Percentiles rank a stretch among this genome's conserved stretches.
Conservation (phyloP, 2,113 vertebrate species). For the Delphinus delphis region DNA sequence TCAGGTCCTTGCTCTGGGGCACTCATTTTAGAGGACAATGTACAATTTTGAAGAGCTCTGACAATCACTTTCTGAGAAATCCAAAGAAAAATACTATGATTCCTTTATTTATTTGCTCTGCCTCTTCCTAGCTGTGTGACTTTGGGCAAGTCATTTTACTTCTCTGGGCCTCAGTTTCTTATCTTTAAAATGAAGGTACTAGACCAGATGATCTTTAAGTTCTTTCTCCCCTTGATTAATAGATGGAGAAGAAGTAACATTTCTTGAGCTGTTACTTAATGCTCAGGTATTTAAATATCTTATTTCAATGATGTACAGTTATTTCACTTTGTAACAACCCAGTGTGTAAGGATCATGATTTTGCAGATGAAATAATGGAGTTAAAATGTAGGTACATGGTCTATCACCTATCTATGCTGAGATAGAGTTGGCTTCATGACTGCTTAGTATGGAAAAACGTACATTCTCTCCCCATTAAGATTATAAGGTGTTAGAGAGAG, state of each 20-base stretch:
- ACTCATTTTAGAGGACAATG: background rate
- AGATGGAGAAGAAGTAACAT: background rate
- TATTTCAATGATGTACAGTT: background rate
- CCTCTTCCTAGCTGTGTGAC: background rate
- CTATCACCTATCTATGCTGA: background rate
- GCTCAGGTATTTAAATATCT: background rate
- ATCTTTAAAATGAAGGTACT: background rate
- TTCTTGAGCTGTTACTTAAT: background rate
- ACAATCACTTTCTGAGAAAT: slow-evolving; percentile 36
- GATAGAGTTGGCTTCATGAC: background rate
- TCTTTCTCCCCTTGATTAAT: background rate
- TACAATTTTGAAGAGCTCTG: slow-evolving; percentile 1
- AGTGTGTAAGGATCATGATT: background rate
- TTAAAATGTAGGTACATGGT: background rate
- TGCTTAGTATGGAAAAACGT: background rate
- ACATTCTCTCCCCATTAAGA: background rate
- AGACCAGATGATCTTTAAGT: background rate
- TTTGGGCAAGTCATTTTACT: background rate
- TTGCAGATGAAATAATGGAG: background rate
- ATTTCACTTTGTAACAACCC: background rate
- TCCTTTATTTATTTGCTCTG: background rate
- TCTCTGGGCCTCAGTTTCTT: background rate
- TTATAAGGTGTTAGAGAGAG: background rate
- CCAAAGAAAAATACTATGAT: background rate
- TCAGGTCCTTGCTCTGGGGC: slow-evolving; percentile 13